Conservation (phyloP, 2,113 vertebrate species). For the Silurus meridionalis region DNA sequence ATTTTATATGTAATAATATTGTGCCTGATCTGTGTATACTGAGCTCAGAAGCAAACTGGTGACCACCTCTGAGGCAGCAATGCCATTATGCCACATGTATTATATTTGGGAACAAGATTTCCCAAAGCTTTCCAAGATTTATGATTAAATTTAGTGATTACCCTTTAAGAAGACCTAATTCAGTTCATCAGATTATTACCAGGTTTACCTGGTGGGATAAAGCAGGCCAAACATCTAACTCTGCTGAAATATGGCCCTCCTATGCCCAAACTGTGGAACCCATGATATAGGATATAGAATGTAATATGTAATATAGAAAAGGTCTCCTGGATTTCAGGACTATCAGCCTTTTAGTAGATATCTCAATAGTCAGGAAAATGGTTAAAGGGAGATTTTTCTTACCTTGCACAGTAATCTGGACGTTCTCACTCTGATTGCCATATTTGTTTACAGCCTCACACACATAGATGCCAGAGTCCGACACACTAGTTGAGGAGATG, state of each 20-base stretch:
- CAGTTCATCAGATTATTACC: not conserved
- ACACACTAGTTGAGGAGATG: slow-evolving; percentile 48
- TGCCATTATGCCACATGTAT: not conserved
- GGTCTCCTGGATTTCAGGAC: not conserved
- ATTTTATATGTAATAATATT: too few species aligned
- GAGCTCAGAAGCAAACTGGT: too few species aligned
- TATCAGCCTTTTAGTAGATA: not conserved
- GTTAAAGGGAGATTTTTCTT: slow-evolving; percentile 19
- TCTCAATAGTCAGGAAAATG: not conserved
- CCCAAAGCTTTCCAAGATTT: not conserved
- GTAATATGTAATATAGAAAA: not conserved
- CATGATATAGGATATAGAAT: not conserved
- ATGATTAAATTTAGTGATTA: not conserved
- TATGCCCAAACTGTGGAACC: not conserved
- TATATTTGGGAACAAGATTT: not conserved
- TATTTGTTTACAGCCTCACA: slow-evolving; percentile 60
- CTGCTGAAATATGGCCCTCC: not conserved
- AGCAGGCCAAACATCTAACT: not conserved
- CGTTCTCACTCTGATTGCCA: slow-evolving; percentile 50
- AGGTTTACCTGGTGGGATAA: not conserved
- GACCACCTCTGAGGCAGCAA: not conserved
- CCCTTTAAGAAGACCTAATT: not conserved
- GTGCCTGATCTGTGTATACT: not conserved
- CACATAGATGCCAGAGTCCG: slow-evolving; percentile 59
- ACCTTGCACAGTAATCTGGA: slow-evolving; percentile 64